A percentile compares a stretch with the other conserved stretches of the same genome.
phyloP scores from a whole-genome alignment of 2,797 vertebrate genomes.

The Gambusia yucatana region DNA sequence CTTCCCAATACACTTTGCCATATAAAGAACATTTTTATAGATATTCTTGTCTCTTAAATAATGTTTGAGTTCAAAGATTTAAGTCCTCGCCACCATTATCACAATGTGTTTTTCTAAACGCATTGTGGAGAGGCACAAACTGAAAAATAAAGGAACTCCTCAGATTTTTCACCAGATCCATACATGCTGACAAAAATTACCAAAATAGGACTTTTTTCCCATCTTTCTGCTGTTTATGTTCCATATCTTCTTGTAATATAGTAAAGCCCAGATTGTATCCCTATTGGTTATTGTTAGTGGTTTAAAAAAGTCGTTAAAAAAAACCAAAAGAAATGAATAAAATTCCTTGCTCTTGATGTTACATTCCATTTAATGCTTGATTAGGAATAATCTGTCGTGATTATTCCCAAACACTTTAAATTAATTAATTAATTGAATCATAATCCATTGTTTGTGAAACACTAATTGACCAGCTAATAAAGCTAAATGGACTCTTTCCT shows the following conservation, averaged over 20 bases:
- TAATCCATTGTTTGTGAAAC: background rate
- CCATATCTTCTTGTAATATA: background rate
- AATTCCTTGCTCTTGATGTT: background rate
- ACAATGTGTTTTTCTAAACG: background rate
- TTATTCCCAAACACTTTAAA: background rate
- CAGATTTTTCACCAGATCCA: background rate
- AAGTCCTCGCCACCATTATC: slow-evolving; percentile 9
- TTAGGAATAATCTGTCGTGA: background rate
- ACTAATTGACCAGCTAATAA: background rate
- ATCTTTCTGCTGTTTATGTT: background rate
- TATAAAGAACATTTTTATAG: background rate
- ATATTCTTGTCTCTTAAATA: background rate
- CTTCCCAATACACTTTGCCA: background rate
- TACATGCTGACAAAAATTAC: background rate
- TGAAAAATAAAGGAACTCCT: background rate
- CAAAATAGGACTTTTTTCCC: too few relatives aligned
- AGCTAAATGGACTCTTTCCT: background rate
- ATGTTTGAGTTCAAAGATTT: slow-evolving; percentile 7
- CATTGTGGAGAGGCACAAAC: background rate
- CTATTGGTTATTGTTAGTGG: background rate
- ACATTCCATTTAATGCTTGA: background rate
- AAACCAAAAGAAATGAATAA: background rate
- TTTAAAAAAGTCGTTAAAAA: background rate
- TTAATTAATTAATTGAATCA: background rate
- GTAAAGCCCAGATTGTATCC: background rate